Conservation (phyloP, 2,113 vertebrate genomes). For the Mus spicilegus region DNA sequence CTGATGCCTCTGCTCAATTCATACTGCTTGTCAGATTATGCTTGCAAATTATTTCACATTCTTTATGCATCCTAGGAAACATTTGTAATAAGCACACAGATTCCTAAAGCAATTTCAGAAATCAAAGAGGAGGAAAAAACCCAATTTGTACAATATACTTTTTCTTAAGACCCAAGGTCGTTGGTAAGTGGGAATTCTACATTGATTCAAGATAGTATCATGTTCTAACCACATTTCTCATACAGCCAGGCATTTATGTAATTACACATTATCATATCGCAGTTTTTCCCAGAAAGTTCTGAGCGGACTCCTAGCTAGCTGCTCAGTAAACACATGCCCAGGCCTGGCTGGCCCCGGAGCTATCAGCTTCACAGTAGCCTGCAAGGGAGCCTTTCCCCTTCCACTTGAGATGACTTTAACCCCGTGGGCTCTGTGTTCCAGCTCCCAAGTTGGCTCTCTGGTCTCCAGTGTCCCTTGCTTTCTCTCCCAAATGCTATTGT, state of each 20-base stretch:
- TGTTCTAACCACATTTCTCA: neutral
- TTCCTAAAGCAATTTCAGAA: conserved; percentile 28
- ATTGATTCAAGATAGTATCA: neutral
- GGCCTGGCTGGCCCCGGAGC: rapidly evolving
- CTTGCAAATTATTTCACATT: conserved; percentile 40
- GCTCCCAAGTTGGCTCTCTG: neutral
- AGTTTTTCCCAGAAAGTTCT: neutral
- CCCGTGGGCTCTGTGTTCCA: neutral
- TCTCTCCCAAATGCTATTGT: neutral
- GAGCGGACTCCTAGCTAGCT: neutral
- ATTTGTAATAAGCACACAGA: neutral
- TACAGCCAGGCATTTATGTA: neutral
- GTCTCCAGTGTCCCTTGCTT: neutral
- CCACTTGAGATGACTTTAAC: neutral
- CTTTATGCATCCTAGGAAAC: neutral
- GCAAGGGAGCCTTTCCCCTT: neutral
- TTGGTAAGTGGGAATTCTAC: neutral
- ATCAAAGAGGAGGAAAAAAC: conserved; percentile 7
- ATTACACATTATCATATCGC: neutral
- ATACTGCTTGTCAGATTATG: conserved; percentile 25
- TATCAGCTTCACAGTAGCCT: neutral
- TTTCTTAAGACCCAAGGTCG: neutral
- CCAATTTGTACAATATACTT: neutral
- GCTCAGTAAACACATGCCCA: rapidly evolving
- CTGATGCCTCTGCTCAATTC: neutral